Conservation (phyloP, 2,888 invertebrate species). For the Ornithoptera alexandrae region DNA sequence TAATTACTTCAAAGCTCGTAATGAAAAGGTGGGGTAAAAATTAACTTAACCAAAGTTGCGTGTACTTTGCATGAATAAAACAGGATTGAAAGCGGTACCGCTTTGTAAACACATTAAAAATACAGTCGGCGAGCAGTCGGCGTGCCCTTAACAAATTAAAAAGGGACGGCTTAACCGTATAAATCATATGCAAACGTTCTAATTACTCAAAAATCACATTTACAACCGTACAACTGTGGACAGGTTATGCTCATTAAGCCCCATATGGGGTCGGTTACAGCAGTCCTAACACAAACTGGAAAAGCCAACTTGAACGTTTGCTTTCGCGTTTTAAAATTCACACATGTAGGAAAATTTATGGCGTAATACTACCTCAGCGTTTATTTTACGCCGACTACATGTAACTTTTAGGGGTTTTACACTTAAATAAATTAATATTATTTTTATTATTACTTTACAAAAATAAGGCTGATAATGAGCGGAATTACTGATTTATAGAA, state of each 20-base stretch:
- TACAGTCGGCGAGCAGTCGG: constrained; percentile 35
- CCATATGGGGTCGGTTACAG: constrained; percentile 36
- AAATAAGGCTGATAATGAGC: no score
- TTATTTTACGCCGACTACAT: not conserved
- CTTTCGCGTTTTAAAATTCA: constrained; percentile 48
- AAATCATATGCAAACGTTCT: constrained; percentile 62
- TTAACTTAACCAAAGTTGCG: constrained; percentile 22
- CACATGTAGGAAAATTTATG: constrained; percentile 41
- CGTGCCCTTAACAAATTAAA: constrained; percentile 56
- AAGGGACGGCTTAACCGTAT: constrained; percentile 51
- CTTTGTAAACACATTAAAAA: constrained; percentile 41
- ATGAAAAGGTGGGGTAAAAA: constrained; percentile 19
- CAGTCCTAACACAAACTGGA: constrained; percentile 44
- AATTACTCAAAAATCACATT: constrained; percentile 70
- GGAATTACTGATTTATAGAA: no score
- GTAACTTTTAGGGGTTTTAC: not conserved
- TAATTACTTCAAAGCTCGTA: constrained; percentile 18
- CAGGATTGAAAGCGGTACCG: constrained; percentile 50
- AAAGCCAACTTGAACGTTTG: constrained; percentile 47
- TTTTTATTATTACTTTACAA: no score
- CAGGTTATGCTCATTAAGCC: constrained; percentile 61
- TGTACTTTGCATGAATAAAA: constrained; percentile 29
- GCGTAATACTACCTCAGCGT: constrained; percentile 20
- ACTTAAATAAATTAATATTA: no score
- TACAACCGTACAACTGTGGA: constrained; percentile 53